Evolutionary conservation across 2,888 invertebrate genomes (phyloP).

Genomic region (Scaptomyza reducta): DNA sequence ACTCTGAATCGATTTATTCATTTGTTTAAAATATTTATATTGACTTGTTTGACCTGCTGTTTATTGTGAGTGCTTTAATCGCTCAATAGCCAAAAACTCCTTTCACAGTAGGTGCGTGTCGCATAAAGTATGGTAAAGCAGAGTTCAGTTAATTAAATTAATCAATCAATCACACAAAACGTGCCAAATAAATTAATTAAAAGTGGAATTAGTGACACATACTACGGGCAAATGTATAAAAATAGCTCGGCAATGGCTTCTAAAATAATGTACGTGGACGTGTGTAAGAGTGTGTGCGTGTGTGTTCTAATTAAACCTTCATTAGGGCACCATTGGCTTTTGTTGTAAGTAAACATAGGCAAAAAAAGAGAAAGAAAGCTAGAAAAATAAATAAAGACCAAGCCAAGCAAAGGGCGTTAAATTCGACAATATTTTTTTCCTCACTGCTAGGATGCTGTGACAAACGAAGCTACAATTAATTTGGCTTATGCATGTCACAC

Average conservation of each 20-base stretch:
- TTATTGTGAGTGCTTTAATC: slow-evolving; percentile 5
- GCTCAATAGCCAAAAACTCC: neutral
- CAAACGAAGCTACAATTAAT: slow-evolving; percentile 71
- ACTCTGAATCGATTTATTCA: no score
- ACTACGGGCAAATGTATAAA: slow-evolving; percentile 23
- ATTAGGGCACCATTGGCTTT: slow-evolving; percentile 59
- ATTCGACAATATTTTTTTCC: slow-evolving; percentile 34
- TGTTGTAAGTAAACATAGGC: slow-evolving; percentile 67
- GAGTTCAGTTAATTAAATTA: slow-evolving; percentile 60
- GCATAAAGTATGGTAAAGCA: slow-evolving; percentile 6
- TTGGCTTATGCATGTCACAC: slow-evolving; percentile 73
- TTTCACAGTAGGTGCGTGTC: slow-evolving; percentile 3
- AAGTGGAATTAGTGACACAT: slow-evolving; percentile 64
- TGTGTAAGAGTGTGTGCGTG: slow-evolving; percentile 16
- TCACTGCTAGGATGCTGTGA: slow-evolving; percentile 35
- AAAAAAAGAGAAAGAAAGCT: slow-evolving; percentile 13
- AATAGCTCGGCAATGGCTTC: slow-evolving; percentile 48
- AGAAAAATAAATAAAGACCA: slow-evolving; percentile 44
- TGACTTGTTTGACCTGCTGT: neutral
- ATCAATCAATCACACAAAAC: slow-evolving; percentile 67
- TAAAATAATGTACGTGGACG: slow-evolving; percentile 32
- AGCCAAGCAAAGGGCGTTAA: slow-evolving; percentile 51
- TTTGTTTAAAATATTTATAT: neutral
- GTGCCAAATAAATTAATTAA: slow-evolving; percentile 72
- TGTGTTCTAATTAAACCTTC: slow-evolving; percentile 71